Conservation (phyloP, 2,113 vertebrate genomes). For the Andinoacara biseriatus region DNA sequence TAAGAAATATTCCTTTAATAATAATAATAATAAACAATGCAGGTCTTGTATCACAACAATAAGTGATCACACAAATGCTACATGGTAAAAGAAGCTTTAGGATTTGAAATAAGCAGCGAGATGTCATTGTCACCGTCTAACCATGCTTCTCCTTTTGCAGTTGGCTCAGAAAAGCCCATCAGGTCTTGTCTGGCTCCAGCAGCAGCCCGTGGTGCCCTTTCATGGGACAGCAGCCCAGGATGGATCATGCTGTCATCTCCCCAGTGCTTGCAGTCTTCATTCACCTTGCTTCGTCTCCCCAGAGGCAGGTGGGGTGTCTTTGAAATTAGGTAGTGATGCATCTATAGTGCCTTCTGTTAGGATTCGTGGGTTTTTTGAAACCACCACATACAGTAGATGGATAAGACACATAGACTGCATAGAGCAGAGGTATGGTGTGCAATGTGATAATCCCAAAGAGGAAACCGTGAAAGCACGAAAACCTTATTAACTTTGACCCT, state of each 20-base stretch:
- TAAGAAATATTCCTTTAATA: not conserved
- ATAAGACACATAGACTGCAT: not conserved
- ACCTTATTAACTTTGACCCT: not conserved
- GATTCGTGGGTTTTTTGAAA: constrained; percentile 10
- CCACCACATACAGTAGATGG: not conserved
- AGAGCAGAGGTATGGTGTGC: not conserved
- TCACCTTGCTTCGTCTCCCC: constrained; percentile 42
- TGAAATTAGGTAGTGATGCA: constrained; percentile 40
- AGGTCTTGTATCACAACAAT: not conserved
- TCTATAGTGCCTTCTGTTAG: constrained; percentile 33
- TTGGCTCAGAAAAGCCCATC: constrained; percentile 31
- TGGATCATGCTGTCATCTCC: constrained; percentile 15
- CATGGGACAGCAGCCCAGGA: constrained; percentile 21
- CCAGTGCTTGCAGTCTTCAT: constrained; percentile 8
- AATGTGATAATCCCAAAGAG: not conserved
- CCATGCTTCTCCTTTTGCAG: constrained; percentile 30
- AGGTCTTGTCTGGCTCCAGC: constrained; percentile 54
- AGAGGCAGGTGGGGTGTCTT: not conserved
- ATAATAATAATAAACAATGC: rapidly evolving
- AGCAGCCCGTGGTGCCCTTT: constrained; percentile 39
- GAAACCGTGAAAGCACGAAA: not conserved
- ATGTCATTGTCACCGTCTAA: not conserved
- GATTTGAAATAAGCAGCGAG: not conserved
- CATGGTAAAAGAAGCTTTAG: not conserved
- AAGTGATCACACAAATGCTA: not conserved